Evolutionary conservation across 1,140 invertebrate genomes (phyloP).

Genomic region (Leptestheria dahalacensis): DNA sequence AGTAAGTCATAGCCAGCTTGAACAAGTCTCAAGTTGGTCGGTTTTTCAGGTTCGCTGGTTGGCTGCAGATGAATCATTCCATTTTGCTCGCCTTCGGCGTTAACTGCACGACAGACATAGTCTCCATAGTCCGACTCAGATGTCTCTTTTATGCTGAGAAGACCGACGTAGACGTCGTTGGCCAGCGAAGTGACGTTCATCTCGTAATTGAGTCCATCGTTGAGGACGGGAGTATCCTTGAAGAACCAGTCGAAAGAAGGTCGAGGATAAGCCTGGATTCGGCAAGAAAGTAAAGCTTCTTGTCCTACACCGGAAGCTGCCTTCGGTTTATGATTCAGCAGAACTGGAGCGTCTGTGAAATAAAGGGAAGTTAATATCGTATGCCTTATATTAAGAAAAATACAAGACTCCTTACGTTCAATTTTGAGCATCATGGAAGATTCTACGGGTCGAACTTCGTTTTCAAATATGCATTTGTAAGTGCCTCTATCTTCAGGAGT

Average conservation of each 20-base stretch:
- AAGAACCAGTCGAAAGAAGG: constrained; percentile 85
- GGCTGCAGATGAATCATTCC: constrained; percentile 7
- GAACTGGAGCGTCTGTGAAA: constrained; percentile 63
- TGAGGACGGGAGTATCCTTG: constrained; percentile 45
- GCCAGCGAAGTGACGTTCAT: constrained; percentile 64
- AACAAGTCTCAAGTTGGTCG: constrained; percentile 27
- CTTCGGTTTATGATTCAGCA: constrained; percentile 67
- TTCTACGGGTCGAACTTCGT: constrained; percentile 70
- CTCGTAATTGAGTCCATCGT: constrained; percentile 48
- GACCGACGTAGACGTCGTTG: constrained; percentile 61
- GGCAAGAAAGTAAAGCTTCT: constrained; percentile 66
- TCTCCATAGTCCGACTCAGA: constrained; percentile 70
- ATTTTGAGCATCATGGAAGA: constrained; percentile 77
- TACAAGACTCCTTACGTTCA: constrained; percentile 36
- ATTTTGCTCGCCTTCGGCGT: constrained; percentile 26
- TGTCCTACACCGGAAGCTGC: constrained; percentile 73
- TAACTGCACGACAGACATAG: constrained; percentile 69
- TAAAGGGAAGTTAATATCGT: constrained; percentile 14
- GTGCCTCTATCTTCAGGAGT: constrained; percentile 66
- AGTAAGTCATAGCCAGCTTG: constrained; percentile 59
- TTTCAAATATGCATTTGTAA: constrained; percentile 75
- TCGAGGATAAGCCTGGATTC: constrained; percentile 78
- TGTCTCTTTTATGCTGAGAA: constrained; percentile 57
- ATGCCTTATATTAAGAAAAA: neutral
- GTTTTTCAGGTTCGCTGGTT: constrained; percentile 4